Evolutionary conservation across 1,140 invertebrate genomes (phyloP).

Genomic region (Cydia amplana): DNA sequence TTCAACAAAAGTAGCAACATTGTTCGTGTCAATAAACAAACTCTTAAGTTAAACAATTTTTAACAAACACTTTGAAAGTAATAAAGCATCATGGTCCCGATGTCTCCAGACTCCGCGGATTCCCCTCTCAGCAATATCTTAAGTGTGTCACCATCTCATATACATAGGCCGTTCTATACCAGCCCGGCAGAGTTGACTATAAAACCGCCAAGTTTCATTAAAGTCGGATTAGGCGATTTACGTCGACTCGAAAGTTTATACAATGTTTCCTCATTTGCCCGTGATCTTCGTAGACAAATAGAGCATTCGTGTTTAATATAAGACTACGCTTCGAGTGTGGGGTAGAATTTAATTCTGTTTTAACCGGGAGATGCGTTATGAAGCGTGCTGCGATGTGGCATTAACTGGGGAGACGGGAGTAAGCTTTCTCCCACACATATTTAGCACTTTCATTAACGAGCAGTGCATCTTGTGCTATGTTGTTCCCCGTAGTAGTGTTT

Average conservation of each 20-base stretch:
- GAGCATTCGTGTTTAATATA: constrained; percentile 26
- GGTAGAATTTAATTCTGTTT: background rate
- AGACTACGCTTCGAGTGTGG: constrained; percentile 4
- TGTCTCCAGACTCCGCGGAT: constrained; percentile 6
- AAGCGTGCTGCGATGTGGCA: constrained; percentile 6
- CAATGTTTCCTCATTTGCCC: constrained; percentile 28
- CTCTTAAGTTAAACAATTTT: constrained; percentile 26
- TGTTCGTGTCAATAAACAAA: constrained; percentile 24
- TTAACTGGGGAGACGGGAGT: background rate
- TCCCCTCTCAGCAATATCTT: background rate
- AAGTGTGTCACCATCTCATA: background rate
- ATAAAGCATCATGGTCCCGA: constrained; percentile 26
- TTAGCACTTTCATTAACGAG: background rate
- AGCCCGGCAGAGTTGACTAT: constrained; percentile 7
- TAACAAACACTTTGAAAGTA: constrained; percentile 25
- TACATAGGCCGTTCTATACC: background rate
- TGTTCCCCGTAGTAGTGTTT: background rate
- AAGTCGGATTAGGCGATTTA: constrained; percentile 29
- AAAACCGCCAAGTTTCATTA: constrained; percentile 32
- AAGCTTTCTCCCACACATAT: background rate
- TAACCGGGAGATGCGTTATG: background rate
- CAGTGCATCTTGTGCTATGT: no score
- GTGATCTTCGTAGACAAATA: constrained; percentile 25
- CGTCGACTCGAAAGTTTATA: constrained; percentile 28
- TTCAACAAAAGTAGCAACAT: constrained; percentile 17